phyloP scores from a whole-genome alignment of 2,113 vertebrate species.

The Athene cunicularia region DNA sequence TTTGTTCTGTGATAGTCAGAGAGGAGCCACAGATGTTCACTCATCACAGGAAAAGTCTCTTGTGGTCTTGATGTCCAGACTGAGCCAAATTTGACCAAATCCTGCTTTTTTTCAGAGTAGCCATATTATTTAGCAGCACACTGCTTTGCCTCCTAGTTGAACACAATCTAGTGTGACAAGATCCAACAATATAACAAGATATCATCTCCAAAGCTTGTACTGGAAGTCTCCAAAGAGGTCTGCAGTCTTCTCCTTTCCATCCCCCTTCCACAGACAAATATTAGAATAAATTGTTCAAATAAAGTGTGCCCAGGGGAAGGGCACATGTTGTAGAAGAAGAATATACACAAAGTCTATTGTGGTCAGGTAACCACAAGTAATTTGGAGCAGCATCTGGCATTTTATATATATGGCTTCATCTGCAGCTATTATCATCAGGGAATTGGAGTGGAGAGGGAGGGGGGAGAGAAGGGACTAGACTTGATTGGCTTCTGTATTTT shows the following conservation, averaged over 20 bases:
- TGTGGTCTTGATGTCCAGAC: neutral
- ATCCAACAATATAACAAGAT: neutral
- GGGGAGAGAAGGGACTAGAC: neutral
- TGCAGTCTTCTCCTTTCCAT: neutral
- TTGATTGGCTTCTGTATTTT: constrained; percentile 42
- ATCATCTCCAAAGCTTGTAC: neutral
- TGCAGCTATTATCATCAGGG: neutral
- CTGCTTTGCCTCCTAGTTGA: neutral
- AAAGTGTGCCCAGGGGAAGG: neutral
- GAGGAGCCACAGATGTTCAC: fast-evolving
- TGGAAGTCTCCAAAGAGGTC: neutral
- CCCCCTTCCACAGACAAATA: neutral
- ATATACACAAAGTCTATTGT: neutral
- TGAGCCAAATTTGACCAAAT: neutral
- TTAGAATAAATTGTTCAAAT: neutral
- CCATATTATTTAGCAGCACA: neutral
- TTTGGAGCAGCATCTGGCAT: neutral
- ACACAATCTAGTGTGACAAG: neutral
- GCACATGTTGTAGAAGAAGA: neutral
- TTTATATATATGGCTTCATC: neutral
- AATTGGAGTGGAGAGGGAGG: neutral
- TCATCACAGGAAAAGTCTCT: neutral
- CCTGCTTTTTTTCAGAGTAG: neutral
- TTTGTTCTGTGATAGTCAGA: neutral
- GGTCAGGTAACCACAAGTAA: neutral